Percentiles rank a stretch among this genome's conserved stretches.
These are phyloP conservation scores for Yponomeuta evonymella DNA, from an alignment of 2,888 invertebrate species.

Conservation along the genomic window DNA sequence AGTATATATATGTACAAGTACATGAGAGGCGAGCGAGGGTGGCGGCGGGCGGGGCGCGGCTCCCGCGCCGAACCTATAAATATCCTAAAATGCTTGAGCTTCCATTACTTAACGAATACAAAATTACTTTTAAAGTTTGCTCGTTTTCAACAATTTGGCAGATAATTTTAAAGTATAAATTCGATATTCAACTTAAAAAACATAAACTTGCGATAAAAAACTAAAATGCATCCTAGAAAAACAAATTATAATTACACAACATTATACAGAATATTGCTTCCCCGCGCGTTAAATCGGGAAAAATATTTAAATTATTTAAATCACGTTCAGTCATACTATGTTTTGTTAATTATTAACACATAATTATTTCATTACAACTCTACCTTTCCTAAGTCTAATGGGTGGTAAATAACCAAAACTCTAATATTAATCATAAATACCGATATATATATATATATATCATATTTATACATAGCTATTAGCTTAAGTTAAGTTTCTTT, in stretches of 20 bases:
- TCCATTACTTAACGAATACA: constrained; percentile 60
- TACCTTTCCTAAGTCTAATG: constrained; percentile 74
- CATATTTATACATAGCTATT: constrained; percentile 74
- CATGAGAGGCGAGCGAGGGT: constrained; percentile 51
- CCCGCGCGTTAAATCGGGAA: constrained; percentile 56
- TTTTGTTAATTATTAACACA: constrained; percentile 73
- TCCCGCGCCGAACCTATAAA: constrained; percentile 34
- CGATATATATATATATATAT: constrained; percentile 65
- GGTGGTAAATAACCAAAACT: constrained; percentile 75
- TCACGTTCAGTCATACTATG: constrained; percentile 73
- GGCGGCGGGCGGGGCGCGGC: constrained; percentile 37
- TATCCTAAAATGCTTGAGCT: constrained; percentile 70
- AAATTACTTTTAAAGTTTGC: constrained; percentile 51
- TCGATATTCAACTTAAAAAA: constrained; percentile 62
- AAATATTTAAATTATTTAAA: constrained; percentile 58
- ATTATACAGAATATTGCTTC: constrained; percentile 67
- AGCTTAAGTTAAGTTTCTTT: constrained; percentile 75
- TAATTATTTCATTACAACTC: constrained; percentile 72
- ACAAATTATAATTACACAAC: constrained; percentile 72
- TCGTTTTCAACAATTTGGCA: constrained; percentile 68
- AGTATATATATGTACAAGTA: constrained; percentile 66
- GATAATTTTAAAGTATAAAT: constrained; percentile 69
- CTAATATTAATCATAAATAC: constrained; percentile 76
- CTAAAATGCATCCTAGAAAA: constrained; percentile 70
- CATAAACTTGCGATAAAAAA: constrained; percentile 59